Conservation (phyloP, 2,888 invertebrate genomes). For the Deroplatys truncata region DNA sequence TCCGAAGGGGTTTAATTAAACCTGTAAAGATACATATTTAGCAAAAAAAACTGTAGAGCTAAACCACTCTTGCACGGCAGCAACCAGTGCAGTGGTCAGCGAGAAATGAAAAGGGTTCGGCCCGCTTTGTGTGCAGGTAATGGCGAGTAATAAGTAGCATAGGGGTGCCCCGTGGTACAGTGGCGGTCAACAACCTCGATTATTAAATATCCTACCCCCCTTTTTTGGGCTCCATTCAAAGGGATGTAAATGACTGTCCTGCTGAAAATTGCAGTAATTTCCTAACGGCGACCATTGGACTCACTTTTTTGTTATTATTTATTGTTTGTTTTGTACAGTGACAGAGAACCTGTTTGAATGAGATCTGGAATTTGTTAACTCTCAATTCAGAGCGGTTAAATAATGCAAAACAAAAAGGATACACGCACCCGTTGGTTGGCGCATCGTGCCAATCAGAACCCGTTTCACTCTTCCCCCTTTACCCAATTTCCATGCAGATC, state of each 20-base stretch:
- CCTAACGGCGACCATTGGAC: neutral
- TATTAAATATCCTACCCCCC: constrained; percentile 1
- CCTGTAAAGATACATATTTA: too few relatives aligned
- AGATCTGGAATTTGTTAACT: constrained; percentile 7
- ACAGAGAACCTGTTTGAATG: neutral
- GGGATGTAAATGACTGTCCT: neutral
- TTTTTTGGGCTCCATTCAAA: neutral
- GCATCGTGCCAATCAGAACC: neutral
- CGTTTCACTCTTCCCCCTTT: neutral
- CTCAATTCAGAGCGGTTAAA: neutral
- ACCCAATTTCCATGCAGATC: neutral
- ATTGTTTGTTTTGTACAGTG: neutral
- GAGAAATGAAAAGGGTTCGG: neutral
- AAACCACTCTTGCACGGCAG: neutral
- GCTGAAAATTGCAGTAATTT: neutral
- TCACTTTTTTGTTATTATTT: neutral
- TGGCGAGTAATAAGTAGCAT: constrained; percentile 3
- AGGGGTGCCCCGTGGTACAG: neutral
- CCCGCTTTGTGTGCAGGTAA: constrained; percentile 4
- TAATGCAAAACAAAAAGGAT: neutral
- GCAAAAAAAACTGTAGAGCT: neutral
- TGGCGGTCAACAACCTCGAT: constrained; percentile 6
- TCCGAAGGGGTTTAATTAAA: too few relatives aligned
- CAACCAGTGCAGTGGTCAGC: neutral
- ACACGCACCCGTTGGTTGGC: neutral